phyloP scores from a whole-genome alignment of 2,113 vertebrate genomes.

The Eptesicus fuscus region DNA sequence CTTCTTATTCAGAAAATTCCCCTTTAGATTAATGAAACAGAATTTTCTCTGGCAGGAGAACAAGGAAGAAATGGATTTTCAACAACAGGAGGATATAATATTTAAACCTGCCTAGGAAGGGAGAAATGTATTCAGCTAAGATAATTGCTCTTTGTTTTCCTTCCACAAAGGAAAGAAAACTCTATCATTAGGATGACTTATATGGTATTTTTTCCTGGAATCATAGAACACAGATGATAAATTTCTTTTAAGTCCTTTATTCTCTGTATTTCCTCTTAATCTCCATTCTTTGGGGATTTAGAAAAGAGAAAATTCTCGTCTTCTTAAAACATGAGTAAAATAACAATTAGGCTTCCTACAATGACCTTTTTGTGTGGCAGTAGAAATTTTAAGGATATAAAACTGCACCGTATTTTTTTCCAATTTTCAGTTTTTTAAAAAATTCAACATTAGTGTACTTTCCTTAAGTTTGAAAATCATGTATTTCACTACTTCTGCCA shows the following conservation, averaged over 20 bases:
- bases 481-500: not conserved
- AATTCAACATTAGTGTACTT: conserved; percentile 17
- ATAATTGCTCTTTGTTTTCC: not conserved
- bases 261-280: not conserved
- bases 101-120: not conserved
- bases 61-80: conserved; percentile 48
- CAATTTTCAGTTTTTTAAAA: conserved; percentile 12
- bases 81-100: not conserved
- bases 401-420: not conserved
- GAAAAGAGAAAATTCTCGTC: not conserved
- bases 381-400: conserved; percentile 20
- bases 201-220: conserved; percentile 22
- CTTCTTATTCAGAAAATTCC: conserved; percentile 39
- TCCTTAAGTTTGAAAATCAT: not conserved
- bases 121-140: not conserved
- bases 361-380: not conserved
- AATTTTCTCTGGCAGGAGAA: conserved; percentile 47
- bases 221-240: not conserved
- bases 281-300: not conserved
- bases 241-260: conserved; percentile 19
- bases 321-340: not conserved
- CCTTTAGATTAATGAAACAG: conserved; percentile 44
- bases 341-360: not conserved
- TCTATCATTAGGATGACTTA: conserved; percentile 17
- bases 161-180: not conserved